phyloP scores from a whole-genome alignment of 2,113 vertebrate genomes.

The Chaenogobius annularis region DNA sequence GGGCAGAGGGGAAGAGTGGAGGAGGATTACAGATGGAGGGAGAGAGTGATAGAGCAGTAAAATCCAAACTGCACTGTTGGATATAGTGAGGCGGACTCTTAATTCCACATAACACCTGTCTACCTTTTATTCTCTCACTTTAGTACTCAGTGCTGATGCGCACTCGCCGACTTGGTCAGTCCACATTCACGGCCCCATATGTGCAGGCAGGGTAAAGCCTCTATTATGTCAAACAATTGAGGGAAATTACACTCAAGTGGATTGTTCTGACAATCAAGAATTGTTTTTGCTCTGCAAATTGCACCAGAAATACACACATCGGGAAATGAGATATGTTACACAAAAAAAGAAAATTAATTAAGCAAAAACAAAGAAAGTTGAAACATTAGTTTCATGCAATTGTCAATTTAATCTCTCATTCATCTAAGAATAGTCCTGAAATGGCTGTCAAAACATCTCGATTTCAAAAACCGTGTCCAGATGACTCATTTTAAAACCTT shows the following conservation, averaged over 20 bases:
- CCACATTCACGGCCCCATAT: constrained; percentile 5
- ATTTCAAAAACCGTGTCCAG: too few relatives aligned
- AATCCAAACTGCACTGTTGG: constrained; percentile 67
- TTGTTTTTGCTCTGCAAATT: background rate
- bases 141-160: constrained; percentile 61
- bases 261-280: constrained; percentile 1
- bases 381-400: background rate
- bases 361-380: background rate
- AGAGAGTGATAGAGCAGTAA: constrained; percentile 59
- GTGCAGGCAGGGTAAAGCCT: background rate
- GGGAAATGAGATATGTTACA: background rate
- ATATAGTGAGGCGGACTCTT: constrained; percentile 52
- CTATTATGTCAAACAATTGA: background rate
- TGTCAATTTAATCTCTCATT: too few relatives aligned
- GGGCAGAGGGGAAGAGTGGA: constrained; percentile 54
- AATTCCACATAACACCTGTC: constrained; percentile 70
- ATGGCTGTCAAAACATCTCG: too few relatives aligned
- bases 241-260: constrained; percentile 4
- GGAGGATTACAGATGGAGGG: constrained; percentile 63
- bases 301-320: background rate
- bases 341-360: background rate
- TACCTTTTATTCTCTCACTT: constrained; percentile 57
- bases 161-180: background rate
- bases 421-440: too few relatives aligned
- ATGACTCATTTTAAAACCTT: too few relatives aligned